phyloP scores from a whole-genome alignment of 2,113 vertebrate genomes.

The Ellobius talpinus region DNA sequence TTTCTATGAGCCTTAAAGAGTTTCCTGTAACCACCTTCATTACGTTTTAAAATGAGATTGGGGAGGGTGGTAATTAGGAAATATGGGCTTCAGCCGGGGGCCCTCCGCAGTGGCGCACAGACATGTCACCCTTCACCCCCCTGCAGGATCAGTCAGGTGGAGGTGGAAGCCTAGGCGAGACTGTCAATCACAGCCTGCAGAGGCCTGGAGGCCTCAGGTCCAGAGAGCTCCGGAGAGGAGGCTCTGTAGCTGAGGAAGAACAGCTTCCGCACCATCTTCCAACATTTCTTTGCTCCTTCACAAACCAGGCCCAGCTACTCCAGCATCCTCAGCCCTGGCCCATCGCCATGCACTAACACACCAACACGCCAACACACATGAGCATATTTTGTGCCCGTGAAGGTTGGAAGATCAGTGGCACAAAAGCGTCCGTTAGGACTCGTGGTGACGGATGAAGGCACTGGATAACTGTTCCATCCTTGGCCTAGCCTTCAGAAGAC shows the following conservation, averaged over 20 bases:
- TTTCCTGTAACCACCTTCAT: conserved; percentile 60
- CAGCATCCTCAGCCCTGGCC: rapidly evolving
- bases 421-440: not conserved
- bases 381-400: too few relatives aligned
- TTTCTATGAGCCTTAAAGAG: conserved; percentile 59
- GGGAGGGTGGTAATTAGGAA: conserved; percentile 44
- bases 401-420: not conserved
- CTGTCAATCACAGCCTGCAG: not conserved
- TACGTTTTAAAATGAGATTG: conserved; percentile 49
- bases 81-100: not conserved
- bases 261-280: not conserved
- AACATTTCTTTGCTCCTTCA: not conserved
- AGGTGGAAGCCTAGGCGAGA: not conserved
- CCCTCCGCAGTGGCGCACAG: not conserved
- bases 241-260: not conserved
- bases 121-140: not conserved
- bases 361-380: not conserved
- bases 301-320: not conserved
- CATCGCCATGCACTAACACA: rapidly evolving
- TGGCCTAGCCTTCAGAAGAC: not conserved
- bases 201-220: rapidly evolving
- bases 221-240: not conserved
- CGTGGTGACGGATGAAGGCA: not conserved
- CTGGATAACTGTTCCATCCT: not conserved
- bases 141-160: not conserved